A percentile compares a stretch with the other conserved stretches of the same genome.
Conservation (phyloP, 1,140 invertebrate species). For the Cydia strobilella region DNA sequence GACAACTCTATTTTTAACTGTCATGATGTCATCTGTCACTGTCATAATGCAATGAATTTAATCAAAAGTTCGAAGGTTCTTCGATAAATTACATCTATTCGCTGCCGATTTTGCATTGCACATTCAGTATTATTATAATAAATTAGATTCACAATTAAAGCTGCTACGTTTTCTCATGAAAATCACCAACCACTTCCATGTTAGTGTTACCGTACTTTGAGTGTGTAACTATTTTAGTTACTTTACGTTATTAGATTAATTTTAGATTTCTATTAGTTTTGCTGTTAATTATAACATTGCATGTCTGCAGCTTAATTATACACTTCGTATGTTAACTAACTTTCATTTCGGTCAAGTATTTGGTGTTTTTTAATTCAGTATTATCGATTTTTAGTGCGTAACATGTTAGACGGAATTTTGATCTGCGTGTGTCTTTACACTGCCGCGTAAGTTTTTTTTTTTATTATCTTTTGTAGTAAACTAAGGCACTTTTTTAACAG, state of each 20-base stretch:
- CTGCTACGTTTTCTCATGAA: background rate
- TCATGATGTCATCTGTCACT: conserved; percentile 10
- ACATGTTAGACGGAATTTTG: conserved; percentile 43
- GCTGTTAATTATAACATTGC: conserved; percentile 7
- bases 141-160: background rate
- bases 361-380: conserved; percentile 22
- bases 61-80: conserved; percentile 50
- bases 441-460: conserved; percentile 51
- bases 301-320: background rate
- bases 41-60: background rate
- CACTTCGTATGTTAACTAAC: background rate
- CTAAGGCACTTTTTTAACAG: conserved; percentile 16
- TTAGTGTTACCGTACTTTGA: background rate
- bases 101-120: conserved; percentile 11
- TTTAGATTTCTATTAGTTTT: conserved; percentile 10
- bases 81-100: conserved; percentile 11
- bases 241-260: background rate
- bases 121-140: conserved; percentile 5
- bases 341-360: background rate
- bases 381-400: background rate
- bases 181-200: conserved; percentile 17
- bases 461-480: conserved; percentile 29
- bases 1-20: background rate
- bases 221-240: background rate
- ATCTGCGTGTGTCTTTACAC: conserved; percentile 55